Base-by-base conservation (phyloP, 2,888 invertebrate species). In the Cerastis leucographa region DNA sequence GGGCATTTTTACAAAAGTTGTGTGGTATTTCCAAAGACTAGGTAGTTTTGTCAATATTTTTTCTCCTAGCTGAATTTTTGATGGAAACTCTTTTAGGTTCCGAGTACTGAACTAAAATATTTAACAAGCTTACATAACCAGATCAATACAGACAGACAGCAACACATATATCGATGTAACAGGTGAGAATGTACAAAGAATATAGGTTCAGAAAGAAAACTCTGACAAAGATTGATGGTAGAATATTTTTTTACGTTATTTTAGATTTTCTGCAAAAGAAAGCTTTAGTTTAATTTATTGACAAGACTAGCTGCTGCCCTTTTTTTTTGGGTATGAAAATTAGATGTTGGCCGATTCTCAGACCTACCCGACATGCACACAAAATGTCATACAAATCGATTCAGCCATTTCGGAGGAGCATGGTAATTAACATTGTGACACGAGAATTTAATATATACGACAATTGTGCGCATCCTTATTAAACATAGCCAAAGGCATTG, bases 121-220 rank as follows among this genome's bases (percentile, higher is more conserved):
- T 78, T 11, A 67, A 59, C 35, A 22, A 42, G 59, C 76, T 84
- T 74, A 80, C 64, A 74, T 73, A 78, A 80, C 56, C 64, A 80
- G 82, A 87, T 87, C 86, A 17, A 87, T 87, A 87, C 83, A 17
- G 68, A 56, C 76, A 83, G 87, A 83, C 80, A 78, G 78, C 70
- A 71, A 85, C 80, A 87, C 44, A 73, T 80, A 80, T 87, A 84
- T 87, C 67, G 80, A 81, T 85, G 73, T 84, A 85, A 86, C 86
- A 78, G 83, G 86, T 79, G 68, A 77, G 29, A 51, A 56, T 22
- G 0, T 40, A n/a, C 49, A 4, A 4, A 11, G 19, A 35, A 35
- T 8, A 22, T n/a, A 25, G 2, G 9, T 14, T n/a, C 80, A 81
- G 73, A 84, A 83, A 44, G n/a, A 12, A 1, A 19, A 70, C 44